Base-by-base conservation (phyloP, 2,113 vertebrate species). In the Heterochromis multidens region DNA sequence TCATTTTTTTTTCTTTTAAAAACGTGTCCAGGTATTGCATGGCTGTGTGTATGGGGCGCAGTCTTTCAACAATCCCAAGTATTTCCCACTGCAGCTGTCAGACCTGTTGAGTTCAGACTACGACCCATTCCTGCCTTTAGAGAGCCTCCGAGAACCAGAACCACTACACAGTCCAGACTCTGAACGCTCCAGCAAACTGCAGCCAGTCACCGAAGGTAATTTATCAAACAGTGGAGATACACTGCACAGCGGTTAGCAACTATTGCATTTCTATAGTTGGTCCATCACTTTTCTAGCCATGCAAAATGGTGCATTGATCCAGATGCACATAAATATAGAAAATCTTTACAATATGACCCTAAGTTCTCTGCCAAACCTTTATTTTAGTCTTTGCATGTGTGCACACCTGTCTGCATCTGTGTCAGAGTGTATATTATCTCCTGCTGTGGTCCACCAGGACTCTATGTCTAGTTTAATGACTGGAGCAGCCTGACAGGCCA, bases 161-260 rank as follows among this genome's bases (percentile, higher is more conserved):
- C 99, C 99, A 6, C 96, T 99, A n/a, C 99, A 99, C 92, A 99
- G 98, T 87, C 99, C 99, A 3, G 99, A 99, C 92, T 99, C 99
- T 0, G 99, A 99, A 86, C 97, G 98, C 40, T 99, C 99, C 91
- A 97, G 96, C 93, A 99, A 99, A 94, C 97, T 99, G 65, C 99
- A 99, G 82, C 98, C 99, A 1, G 98, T 99, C 90, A 97, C 97
- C 33, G 98, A 99, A 97, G 99, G 99, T 99, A 95, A 85, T 92
- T 80, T 14, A 85, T 58, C 11, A 0, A 27, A 13, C 17, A 58
- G 1, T 29, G 70, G 23, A 46, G 23, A 31, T 12, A 31, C 35
- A 12, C 37, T 27, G 2, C 21, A 9, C 12, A 5, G 2, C 2
- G 0, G 25, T 12, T 19, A 31, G 23, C 10, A 29, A 17, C 2